Percentiles rank a stretch among this genome's conserved stretches.
These are phyloP conservation scores for Agrypnia vestita DNA, from an alignment of 1,140 invertebrate species.

Conservation along the genomic window DNA sequence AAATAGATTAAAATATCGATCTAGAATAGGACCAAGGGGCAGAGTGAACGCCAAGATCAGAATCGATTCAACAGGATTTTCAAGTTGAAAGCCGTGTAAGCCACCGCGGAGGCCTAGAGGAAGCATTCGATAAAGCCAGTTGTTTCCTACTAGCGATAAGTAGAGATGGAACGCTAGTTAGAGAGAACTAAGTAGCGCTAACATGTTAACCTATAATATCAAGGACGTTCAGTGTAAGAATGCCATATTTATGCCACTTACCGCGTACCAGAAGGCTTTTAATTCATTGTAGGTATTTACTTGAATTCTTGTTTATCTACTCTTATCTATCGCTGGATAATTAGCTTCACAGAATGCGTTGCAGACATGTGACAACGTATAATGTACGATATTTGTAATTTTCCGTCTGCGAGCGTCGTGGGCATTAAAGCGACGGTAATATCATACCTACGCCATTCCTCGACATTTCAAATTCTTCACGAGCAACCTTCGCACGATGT, in stretches of 20 bases:
- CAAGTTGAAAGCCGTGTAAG: too few species aligned
- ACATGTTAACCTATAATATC: slow-evolving; percentile 2
- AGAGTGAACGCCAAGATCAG: too few species aligned
- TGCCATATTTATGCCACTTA: neutral
- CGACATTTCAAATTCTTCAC: neutral
- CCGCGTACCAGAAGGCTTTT: neutral
- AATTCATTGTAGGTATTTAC: neutral
- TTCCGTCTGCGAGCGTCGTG: slow-evolving; percentile 6
- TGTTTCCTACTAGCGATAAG: too few species aligned
- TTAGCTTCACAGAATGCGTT: slow-evolving; percentile 19
- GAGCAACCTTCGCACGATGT: slow-evolving; percentile 1
- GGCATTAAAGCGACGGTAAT: neutral
- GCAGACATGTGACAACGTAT: slow-evolving; percentile 15
- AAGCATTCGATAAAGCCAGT: too few species aligned
- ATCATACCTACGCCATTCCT: neutral
- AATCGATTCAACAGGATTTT: too few species aligned
- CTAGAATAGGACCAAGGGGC: too few species aligned
- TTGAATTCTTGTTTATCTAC: slow-evolving; percentile 25
- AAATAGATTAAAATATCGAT: too few species aligned
- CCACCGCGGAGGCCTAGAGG: too few species aligned
- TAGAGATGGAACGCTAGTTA: too few species aligned
- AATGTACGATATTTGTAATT: slow-evolving; percentile 31
- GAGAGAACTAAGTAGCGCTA: too few species aligned
- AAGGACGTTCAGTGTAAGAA: slow-evolving; percentile 20
- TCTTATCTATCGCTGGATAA: slow-evolving; percentile 28